Evolutionary conservation across 2,888 invertebrate species (phyloP).

Genomic region (Colostygia pectinataria): DNA sequence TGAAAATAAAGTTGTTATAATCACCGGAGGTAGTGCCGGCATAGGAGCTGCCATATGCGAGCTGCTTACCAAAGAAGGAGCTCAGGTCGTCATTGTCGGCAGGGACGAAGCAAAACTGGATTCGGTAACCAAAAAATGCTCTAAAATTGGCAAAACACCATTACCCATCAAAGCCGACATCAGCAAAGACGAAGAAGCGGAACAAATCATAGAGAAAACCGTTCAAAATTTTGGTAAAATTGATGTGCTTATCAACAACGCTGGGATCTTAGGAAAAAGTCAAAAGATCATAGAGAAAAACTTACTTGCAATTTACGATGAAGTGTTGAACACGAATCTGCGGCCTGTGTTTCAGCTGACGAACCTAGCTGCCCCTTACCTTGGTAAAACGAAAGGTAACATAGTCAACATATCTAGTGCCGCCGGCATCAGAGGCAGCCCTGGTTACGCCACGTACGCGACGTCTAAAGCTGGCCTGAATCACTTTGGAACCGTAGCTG

Average conservation of each 20-base stretch:
- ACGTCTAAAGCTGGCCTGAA: constrained; percentile 89
- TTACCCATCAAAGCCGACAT: constrained; percentile 47
- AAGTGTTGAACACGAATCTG: constrained; percentile 45
- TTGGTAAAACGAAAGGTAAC: constrained; percentile 48
- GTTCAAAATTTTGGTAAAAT: constrained; percentile 45
- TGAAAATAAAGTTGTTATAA: constrained; percentile 49
- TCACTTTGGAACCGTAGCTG: constrained; percentile 87
- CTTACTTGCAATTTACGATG: constrained; percentile 43
- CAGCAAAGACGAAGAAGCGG: constrained; percentile 41
- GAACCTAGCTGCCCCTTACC: constrained; percentile 42
- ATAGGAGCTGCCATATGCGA: constrained; percentile 86
- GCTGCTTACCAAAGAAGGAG: constrained; percentile 73
- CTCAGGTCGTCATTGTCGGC: constrained; percentile 46
- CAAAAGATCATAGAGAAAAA: constrained; percentile 37
- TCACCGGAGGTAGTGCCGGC: constrained; percentile 84
- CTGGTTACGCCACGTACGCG: constrained; percentile 64
- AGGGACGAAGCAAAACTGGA: constrained; percentile 42
- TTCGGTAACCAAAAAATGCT: constrained; percentile 35
- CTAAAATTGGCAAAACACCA: constrained; percentile 34
- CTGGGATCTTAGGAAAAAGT: constrained; percentile 36
- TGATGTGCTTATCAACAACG: constrained; percentile 55
- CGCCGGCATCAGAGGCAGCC: constrained; percentile 19
- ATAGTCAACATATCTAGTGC: constrained; percentile 56
- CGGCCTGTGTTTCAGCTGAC: constrained; percentile 44
- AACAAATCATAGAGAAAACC: constrained; percentile 41